Conservation (phyloP, 2,797 vertebrate species). For the Todus mexicanus region DNA sequence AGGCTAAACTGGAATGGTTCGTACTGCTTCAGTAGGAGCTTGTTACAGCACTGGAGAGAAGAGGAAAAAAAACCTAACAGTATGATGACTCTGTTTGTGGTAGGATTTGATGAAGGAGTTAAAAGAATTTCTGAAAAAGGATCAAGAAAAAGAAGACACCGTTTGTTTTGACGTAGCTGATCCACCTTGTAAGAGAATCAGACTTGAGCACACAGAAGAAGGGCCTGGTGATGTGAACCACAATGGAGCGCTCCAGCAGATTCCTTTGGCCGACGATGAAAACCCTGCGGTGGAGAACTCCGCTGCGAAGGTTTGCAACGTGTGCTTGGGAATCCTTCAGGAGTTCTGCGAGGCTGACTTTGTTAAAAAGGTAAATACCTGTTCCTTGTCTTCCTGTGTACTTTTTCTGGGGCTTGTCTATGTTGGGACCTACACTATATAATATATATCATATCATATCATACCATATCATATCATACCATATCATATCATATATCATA, state of each 20-base stretch:
- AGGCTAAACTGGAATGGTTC: background rate
- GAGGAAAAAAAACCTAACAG: background rate
- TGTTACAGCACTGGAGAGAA: background rate
- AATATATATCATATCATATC: too few relatives aligned
- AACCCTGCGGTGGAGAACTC: background rate
- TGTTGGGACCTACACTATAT: background rate
- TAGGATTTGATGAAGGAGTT: conserved; percentile 84
- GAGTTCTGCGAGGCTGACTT: conserved; percentile 80
- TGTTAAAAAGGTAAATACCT: conserved; percentile 77
- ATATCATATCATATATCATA: too few relatives aligned
- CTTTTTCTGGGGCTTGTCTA: background rate
- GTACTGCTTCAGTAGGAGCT: background rate
- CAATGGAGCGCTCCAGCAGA: background rate
- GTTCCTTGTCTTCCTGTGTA: background rate
- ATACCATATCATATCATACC: too few relatives aligned
- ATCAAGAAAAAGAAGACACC: background rate
- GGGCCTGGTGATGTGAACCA: background rate
- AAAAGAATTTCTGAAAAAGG: conserved; percentile 70
- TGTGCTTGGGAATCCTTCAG: conserved; percentile 91
- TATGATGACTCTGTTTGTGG: background rate
- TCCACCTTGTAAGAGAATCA: conserved; percentile 83
- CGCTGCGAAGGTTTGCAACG: conserved; percentile 74
- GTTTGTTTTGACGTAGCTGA: conserved; percentile 47
- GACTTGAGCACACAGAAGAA: conserved; percentile 59
- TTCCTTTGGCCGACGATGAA: background rate